These are phyloP conservation scores for Alviniconcha strummeri DNA, from an alignment of 2,888 invertebrate species.

Conservation along the genomic window DNA sequence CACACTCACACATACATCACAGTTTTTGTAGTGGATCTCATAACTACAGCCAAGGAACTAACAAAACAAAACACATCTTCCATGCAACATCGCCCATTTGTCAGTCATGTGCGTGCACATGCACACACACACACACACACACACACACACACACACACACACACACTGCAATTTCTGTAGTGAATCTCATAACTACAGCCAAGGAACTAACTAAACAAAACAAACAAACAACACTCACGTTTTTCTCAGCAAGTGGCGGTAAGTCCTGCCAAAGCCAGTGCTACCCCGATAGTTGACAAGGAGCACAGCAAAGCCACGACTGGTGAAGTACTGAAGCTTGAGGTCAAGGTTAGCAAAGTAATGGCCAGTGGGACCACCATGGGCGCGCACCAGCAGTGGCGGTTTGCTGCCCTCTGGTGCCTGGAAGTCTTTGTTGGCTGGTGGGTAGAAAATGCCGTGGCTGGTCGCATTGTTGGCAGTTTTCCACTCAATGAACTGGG, in stretches of 20 bases:
- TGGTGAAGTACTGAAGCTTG: constrained; percentile 72
- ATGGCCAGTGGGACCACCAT: constrained; percentile 74
- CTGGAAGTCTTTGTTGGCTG: constrained; percentile 68
- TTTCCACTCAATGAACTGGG: constrained; percentile 68
- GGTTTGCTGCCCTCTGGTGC: constrained; percentile 65
- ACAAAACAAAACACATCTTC: no score
- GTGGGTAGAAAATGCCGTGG: constrained; percentile 71
- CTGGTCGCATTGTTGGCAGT: constrained; percentile 58
- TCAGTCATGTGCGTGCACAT: background rate
- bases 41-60: no score
- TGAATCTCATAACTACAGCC: no score
- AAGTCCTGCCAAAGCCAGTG: constrained; percentile 72
- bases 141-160: background rate
- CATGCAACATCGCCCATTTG: no score
- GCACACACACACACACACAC: background rate
- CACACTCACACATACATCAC: no score
- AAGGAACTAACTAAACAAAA: background rate
- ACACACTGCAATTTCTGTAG: no score
- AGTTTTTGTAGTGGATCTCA: no score
- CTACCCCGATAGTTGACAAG: constrained; percentile 75
- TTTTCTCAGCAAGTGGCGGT: constrained; percentile 66
- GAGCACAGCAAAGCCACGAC: constrained; percentile 74
- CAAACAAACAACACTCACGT: constrained; percentile 51
- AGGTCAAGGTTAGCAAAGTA: constrained; percentile 64
- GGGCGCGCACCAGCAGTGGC: constrained; percentile 72